A percentile compares a stretch with the other conserved stretches of the same genome.
These are phyloP conservation scores for Nematostella vectensis DNA, from an alignment of 92 coral and sea anemone species.

Conservation along the genomic window DNA sequence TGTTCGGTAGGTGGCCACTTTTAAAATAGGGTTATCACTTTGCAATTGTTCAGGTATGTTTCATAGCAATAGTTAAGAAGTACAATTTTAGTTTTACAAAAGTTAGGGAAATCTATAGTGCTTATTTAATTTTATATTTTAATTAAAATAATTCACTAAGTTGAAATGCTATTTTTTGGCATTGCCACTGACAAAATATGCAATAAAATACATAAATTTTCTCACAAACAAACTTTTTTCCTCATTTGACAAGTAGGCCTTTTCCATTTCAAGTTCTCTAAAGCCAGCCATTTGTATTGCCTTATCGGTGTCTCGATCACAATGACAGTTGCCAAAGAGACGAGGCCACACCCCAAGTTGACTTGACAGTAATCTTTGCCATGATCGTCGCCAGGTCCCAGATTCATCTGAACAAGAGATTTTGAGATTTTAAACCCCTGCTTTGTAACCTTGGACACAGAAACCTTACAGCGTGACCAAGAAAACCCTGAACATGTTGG, in stretches of 20 bases:
- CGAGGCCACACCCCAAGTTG: conserved; percentile 16
- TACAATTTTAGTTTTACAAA: too few species aligned
- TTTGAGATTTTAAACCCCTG: not conserved
- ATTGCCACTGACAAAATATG: not conserved
- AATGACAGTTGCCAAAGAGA: conserved; percentile 20
- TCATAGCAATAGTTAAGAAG: too few species aligned
- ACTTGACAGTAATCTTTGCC: conserved; percentile 9
- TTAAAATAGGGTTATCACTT: too few species aligned
- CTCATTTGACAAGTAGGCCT: too few species aligned
- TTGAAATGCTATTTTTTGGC: conserved; percentile 7
- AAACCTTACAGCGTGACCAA: not conserved
- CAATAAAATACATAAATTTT: not conserved
- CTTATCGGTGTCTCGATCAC: conserved; percentile 15
- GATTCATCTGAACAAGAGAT: conserved; percentile 13
- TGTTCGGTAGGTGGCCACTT: too few species aligned
- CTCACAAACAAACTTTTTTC: too few species aligned
- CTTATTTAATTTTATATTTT: too few species aligned
- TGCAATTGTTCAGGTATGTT: too few species aligned
- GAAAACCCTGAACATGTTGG: too few species aligned
- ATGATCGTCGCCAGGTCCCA: conserved; percentile 17
- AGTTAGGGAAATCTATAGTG: too few species aligned
- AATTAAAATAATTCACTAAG: too few species aligned
- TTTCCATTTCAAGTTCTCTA: too few species aligned
- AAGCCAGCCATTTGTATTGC: conserved; percentile 25
- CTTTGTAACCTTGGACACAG: not conserved